These are phyloP conservation scores for Smithornis capensis DNA, from an alignment of 2,113 vertebrate genomes.

Conservation along the genomic window DNA sequence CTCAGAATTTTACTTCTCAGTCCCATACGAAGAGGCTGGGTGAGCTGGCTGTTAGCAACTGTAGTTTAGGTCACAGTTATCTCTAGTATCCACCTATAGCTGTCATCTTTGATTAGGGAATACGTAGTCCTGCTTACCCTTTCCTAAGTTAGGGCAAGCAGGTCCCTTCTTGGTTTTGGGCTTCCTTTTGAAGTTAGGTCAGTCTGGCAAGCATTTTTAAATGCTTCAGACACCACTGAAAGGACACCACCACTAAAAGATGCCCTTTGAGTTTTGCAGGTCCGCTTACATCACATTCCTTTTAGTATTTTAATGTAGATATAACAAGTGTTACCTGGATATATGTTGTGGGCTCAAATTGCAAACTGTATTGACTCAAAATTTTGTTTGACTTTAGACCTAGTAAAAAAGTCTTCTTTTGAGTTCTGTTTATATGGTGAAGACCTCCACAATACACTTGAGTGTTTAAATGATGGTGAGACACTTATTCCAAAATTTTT, in stretches of 20 bases:
- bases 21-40: not conserved
- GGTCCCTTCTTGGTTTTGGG: not conserved
- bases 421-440: not conserved
- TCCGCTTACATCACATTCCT: not conserved
- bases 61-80: not conserved
- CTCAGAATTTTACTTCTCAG: not conserved
- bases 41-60: not conserved
- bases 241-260: not conserved
- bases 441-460: not conserved
- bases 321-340: not conserved
- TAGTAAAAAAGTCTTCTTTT: not conserved
- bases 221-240: not conserved
- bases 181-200: not conserved
- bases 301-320: not conserved
- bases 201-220: not conserved
- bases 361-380: not conserved
- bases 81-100: not conserved
- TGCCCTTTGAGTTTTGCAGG: not conserved
- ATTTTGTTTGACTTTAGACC: not conserved
- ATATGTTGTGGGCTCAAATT: not conserved
- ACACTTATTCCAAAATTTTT: not conserved
- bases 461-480: not conserved
- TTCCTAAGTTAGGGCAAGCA: not conserved
- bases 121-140: not conserved
- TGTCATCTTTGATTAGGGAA: not conserved